phyloP scores from a whole-genome alignment of 2,113 vertebrate species.

The Delphinus delphis region DNA sequence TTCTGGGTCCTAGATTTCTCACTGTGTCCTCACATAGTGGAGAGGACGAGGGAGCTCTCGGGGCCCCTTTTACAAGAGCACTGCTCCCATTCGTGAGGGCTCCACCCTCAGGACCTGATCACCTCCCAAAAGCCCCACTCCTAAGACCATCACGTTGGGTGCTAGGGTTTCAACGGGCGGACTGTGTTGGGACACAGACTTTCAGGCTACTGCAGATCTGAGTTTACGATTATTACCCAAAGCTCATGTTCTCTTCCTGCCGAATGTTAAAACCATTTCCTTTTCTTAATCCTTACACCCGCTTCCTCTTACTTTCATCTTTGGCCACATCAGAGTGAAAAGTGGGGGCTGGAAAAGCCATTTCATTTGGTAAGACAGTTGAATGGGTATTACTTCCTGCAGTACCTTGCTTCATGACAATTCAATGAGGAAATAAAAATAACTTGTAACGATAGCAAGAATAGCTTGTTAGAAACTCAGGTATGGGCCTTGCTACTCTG shows the following conservation, averaged over 20 bases:
- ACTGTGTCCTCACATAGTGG: neutral
- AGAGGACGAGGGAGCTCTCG: rapidly evolving
- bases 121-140: too few species aligned
- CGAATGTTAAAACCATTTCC: neutral
- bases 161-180: neutral
- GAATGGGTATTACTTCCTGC: neutral
- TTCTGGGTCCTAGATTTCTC: neutral
- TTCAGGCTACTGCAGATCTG: neutral
- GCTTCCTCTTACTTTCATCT: neutral
- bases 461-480: neutral
- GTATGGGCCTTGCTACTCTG: neutral
- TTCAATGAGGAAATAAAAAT: neutral
- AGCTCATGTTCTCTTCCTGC: neutral
- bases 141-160: neutral
- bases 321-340: neutral
- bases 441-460: neutral
- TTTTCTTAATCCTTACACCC: neutral
- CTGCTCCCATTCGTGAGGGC: neutral
- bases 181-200: neutral
- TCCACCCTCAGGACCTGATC: neutral
- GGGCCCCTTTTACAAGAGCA: neutral
- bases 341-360: neutral
- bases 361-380: neutral
- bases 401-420: neutral
- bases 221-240: neutral